Conservation (phyloP, 2,888 invertebrate genomes). For the Dasysyrphus albostriatus region DNA sequence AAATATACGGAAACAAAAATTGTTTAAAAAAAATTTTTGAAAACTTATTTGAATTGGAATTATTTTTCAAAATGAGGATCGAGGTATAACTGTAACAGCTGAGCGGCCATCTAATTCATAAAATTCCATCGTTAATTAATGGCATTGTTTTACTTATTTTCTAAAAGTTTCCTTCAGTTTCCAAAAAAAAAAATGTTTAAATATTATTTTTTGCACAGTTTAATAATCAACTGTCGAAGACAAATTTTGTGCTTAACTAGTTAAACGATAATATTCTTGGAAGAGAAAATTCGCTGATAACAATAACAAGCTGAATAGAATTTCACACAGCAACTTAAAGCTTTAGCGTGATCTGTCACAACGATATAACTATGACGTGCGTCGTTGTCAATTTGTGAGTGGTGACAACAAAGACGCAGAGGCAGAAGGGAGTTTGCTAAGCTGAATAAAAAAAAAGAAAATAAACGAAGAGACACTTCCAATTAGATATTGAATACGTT, state of each 20-base stretch:
- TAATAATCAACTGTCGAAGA: not conserved
- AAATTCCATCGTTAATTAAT: too few relatives aligned
- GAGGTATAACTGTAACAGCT: too few relatives aligned
- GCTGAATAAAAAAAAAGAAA: slow-evolving; percentile 18
- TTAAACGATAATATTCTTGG: not conserved
- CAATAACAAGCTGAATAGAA: not conserved
- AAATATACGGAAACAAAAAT: too few relatives aligned
- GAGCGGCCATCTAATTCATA: too few relatives aligned
- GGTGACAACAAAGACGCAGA: slow-evolving; percentile 10
- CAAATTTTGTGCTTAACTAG: slow-evolving; percentile 3
- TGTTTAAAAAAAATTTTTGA: too few relatives aligned
- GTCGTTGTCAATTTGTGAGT: not conserved
- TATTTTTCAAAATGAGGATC: too few relatives aligned
- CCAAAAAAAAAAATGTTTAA: not conserved
- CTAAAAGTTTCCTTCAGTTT: not conserved
- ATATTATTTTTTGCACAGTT: not conserved
- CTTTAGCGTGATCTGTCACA: slow-evolving; percentile 42
- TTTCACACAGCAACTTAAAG: slow-evolving; percentile 29
- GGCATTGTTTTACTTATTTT: not conserved
- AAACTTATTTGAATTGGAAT: too few relatives aligned
- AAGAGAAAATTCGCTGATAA: not conserved
- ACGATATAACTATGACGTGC: slow-evolving; percentile 23
- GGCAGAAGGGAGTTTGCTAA: not conserved
- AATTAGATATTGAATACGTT: slow-evolving; percentile 32
- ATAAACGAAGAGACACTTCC: slow-evolving; percentile 29